These are phyloP conservation scores for Brachionus rotundiformis DNA, from an alignment of 1,140 invertebrate species.

Conservation along the genomic window DNA sequence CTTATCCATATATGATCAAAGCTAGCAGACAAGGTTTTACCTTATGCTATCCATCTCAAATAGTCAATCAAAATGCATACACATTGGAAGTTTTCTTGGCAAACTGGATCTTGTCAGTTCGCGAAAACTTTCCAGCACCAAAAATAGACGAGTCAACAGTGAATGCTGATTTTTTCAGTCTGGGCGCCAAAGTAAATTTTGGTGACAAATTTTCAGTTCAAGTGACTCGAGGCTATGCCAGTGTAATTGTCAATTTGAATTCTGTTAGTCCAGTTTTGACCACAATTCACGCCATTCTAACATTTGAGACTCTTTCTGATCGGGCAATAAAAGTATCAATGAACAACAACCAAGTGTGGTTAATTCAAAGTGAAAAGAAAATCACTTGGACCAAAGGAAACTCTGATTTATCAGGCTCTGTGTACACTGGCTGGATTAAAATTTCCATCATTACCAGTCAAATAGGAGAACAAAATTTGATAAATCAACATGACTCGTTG, in stretches of 20 bases:
- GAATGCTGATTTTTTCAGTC: slow-evolving; percentile 23
- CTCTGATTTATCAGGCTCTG: neutral
- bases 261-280: neutral
- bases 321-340: neutral
- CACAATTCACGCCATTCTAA: slow-evolving; percentile 32
- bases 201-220: slow-evolving; percentile 14
- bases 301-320: neutral
- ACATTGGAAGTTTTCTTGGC: neutral
- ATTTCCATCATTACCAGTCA: neutral
- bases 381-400: neutral
- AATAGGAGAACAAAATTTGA: neutral
- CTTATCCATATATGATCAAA: slow-evolving; percentile 38
- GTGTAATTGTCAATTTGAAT: slow-evolving; percentile 13
- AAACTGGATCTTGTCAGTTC: neutral
- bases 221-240: neutral
- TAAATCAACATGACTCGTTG: neutral
- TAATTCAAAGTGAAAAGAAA: neutral
- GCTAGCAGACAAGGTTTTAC: neutral
- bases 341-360: slow-evolving; percentile 34
- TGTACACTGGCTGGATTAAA: neutral
- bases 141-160: neutral
- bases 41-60: slow-evolving; percentile 35
- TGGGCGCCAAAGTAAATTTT: slow-evolving; percentile 5
- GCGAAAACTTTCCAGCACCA: neutral
- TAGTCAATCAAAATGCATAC: slow-evolving; percentile 19